These are phyloP conservation scores for Emmelina monodactyla DNA, from an alignment of 2,888 invertebrate species.

Conservation along the genomic window DNA sequence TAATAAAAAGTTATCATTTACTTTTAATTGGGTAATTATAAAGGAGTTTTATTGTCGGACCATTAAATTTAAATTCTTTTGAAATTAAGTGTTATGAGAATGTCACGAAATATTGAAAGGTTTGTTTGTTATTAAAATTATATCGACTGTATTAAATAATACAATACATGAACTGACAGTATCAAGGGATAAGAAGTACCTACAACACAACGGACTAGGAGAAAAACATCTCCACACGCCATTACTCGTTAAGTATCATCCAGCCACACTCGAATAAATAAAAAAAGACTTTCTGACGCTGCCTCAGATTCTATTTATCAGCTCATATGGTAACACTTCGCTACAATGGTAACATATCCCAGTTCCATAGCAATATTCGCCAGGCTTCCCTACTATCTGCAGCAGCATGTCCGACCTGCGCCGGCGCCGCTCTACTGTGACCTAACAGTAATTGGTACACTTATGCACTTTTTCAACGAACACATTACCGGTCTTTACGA, in stretches of 20 bases:
- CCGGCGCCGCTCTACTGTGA: constrained; percentile 34
- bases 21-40: constrained; percentile 1
- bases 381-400: constrained; percentile 2
- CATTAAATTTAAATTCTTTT: constrained; percentile 1
- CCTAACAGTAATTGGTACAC: constrained; percentile 32
- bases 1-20: constrained; percentile 1
- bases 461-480: constrained; percentile 32
- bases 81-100: constrained; percentile 6
- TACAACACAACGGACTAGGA: too few species aligned
- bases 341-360: too few species aligned
- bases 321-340: too few species aligned
- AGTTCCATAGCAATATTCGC: too few species aligned
- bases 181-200: background rate
- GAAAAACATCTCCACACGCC: too few species aligned
- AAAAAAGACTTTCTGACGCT: too few species aligned
- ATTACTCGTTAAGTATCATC: too few species aligned
- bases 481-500: constrained; percentile 38
- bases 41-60: background rate
- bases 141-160: background rate
- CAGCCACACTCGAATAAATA: too few species aligned
- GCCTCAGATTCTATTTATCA: too few species aligned
- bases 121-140: background rate
- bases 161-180: background rate
- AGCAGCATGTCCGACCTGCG: constrained; percentile 11
- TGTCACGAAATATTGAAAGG: constrained; percentile 9